Evolutionary conservation across 2,888 invertebrate species (phyloP).

Genomic region (Phengaris arion): DNA sequence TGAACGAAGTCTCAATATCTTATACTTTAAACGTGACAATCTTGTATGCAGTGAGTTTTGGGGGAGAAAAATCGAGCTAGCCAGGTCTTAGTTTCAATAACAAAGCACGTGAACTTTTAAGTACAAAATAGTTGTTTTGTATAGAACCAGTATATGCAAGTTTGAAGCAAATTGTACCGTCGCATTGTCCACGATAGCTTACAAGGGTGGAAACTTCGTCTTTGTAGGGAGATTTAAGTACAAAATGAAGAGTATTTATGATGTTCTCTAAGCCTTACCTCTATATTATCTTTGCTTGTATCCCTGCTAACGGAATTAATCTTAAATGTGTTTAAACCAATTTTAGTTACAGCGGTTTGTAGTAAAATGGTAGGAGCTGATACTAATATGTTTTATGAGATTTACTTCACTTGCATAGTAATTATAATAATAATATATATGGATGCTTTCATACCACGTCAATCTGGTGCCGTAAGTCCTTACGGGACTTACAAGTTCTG

Average conservation of each 20-base stretch:
- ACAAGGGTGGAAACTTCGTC: conserved; percentile 15
- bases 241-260: conserved; percentile 19
- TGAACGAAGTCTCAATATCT: too few relatives aligned
- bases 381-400: too few relatives aligned
- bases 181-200: conserved; percentile 24
- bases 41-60: too few relatives aligned
- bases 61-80: too few relatives aligned
- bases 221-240: conserved; percentile 19
- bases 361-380: background rate
- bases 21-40: too few relatives aligned
- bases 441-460: too few relatives aligned
- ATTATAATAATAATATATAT: too few relatives aligned
- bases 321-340: background rate
- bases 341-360: background rate
- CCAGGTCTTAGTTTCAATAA: too few relatives aligned
- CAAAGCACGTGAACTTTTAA: background rate
- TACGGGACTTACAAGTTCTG: too few relatives aligned
- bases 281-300: background rate
- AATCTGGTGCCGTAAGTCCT: too few relatives aligned
- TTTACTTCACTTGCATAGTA: too few relatives aligned
- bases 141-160: conserved; percentile 29
- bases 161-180: conserved; percentile 27
- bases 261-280: background rate
- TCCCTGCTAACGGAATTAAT: background rate
- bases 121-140: conserved; percentile 1